Conservation (phyloP, 2,113 vertebrate species). For the Melanotaenia duboulayi region DNA sequence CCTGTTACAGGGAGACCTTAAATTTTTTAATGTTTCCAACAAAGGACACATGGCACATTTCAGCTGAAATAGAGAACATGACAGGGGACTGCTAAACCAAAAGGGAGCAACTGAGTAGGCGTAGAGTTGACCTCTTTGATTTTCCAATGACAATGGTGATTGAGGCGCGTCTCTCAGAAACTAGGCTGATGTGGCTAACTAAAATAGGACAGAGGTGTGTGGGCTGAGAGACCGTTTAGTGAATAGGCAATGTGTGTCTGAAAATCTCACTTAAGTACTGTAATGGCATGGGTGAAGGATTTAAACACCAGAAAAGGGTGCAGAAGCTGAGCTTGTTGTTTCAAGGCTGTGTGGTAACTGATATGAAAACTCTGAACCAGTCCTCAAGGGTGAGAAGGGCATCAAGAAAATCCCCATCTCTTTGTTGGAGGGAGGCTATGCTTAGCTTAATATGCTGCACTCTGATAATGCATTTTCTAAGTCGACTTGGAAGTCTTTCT, state of each 20-base stretch:
- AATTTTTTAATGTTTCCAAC: conserved; percentile 36
- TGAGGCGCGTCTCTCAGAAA: conserved; percentile 22
- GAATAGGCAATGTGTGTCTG: conserved; percentile 11
- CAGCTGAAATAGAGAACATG: conserved; percentile 28
- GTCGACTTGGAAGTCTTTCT: conserved; percentile 50
- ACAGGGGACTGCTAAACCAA: conserved; percentile 27
- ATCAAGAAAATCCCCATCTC: conserved; percentile 59
- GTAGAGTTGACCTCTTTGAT: conserved; percentile 33
- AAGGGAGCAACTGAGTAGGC: conserved; percentile 27
- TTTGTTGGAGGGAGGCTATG: conserved; percentile 49
- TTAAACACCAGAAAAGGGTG: conserved; percentile 30
- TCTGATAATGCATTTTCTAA: conserved; percentile 62
- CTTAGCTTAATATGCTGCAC: conserved; percentile 58
- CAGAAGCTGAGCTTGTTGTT: conserved; percentile 56
- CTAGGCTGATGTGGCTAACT: not conserved
- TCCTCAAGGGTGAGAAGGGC: conserved; percentile 47
- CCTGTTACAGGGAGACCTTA: conserved; percentile 35
- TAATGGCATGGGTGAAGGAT: conserved; percentile 37
- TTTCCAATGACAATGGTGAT: conserved; percentile 40
- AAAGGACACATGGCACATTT: conserved; percentile 37
- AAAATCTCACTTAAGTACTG: conserved; percentile 32
- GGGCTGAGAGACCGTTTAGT: conserved; percentile 19
- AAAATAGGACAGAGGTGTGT: conserved; percentile 33
- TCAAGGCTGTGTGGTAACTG: conserved; percentile 48
- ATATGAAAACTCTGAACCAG: conserved; percentile 58